Evolutionary conservation across 2,113 vertebrate species (phyloP).

Genomic region (Rhegmatorhina hoffmannsi): DNA sequence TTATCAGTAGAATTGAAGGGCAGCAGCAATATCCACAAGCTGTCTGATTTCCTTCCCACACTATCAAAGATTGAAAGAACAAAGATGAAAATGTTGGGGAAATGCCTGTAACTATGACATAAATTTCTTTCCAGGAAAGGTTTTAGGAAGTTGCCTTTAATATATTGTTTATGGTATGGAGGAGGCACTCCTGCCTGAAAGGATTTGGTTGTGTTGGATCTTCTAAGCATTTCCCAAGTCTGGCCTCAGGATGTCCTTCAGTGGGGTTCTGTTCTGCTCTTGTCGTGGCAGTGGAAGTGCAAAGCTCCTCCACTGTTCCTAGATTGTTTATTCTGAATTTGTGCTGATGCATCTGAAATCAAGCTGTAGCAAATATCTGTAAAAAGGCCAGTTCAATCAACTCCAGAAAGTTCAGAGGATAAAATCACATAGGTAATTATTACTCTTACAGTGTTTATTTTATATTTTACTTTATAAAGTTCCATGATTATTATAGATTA

Average conservation of each 20-base stretch:
- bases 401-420: neutral
- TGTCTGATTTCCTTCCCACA: conserved; percentile 80
- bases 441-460: neutral
- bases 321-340: neutral
- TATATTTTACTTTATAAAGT: neutral
- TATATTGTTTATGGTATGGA: conserved; percentile 7
- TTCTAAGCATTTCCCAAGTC: neutral
- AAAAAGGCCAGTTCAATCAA: neutral
- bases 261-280: neutral
- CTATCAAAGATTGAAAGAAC: conserved; percentile 78
- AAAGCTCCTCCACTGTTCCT: neutral
- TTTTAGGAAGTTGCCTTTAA: conserved; percentile 59
- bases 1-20: conserved; percentile 76
- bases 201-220: neutral
- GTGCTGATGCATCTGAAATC: neutral
- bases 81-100: conserved; percentile 77
- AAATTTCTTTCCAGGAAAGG: conserved; percentile 60
- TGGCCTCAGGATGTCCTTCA: neutral
- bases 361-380: neutral
- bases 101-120: conserved; percentile 73
- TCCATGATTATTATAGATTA: neutral
- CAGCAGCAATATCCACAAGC: conserved; percentile 77
- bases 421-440: neutral
- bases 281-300: neutral
- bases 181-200: neutral